Evolutionary conservation across 2,888 invertebrate genomes (phyloP), one percentile per base, ranked within the genome.

Genomic region (Megastigmus dorsalis): DNA sequence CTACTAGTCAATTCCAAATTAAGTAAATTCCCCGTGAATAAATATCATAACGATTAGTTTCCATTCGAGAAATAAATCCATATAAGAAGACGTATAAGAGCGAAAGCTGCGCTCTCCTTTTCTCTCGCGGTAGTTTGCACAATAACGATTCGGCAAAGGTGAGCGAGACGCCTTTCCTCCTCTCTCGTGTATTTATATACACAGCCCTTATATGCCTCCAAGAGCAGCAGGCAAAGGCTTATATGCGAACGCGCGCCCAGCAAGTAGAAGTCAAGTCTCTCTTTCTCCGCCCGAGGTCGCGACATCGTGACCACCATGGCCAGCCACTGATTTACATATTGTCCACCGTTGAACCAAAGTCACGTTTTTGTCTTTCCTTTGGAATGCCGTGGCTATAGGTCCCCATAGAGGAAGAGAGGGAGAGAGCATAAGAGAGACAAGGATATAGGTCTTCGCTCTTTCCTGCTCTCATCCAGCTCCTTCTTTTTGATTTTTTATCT

Each of bases 251-350:
- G 50, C 20, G 36, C 41, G 50, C n/a, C n/a, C n/a, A 18, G 54
- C 30, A 48, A 43, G 43, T n/a, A n/a, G n/a, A 33, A 36, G 57
- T 33, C 45, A 57, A 52, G 48, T 57, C 7, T 36, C 33, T 18
- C n/a, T n/a, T n/a, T n/a, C n/a, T n/a, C n/a, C n/a, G n/a, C 81
- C 82, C 84, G 88, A 86, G 88, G 87, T 88, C 86, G 88, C 87
- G 88, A 88, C 87, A 87, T 87, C 87, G 88, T 87, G 88, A 88
- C 88, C 85, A 84, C 82, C 84, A 82, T 80, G 52, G 50, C 84
- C 85, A 84, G 85, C 85, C 85, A 80, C 86, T 88, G 86, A 88
- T 88, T 88, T 88, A 88, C 88, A 88, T 88, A 88, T 87, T 86
- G 87, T 86, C 86, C 86, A 85, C 82, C 83, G 83, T 80, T 82